These are phyloP conservation scores for Formica selysi DNA, from an alignment of 1,140 invertebrate genomes.

Conservation along the genomic window DNA sequence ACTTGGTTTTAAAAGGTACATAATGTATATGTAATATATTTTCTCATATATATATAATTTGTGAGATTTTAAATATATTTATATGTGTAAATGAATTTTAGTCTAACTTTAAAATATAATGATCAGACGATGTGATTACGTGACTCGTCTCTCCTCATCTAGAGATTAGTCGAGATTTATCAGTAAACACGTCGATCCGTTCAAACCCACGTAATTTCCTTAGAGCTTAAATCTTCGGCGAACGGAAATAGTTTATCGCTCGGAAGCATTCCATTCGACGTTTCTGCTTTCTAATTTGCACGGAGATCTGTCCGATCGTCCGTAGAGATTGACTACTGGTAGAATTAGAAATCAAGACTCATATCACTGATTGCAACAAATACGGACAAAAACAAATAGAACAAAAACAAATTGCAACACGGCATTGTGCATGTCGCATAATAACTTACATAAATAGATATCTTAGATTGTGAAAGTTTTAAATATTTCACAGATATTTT, in stretches of 20 bases:
- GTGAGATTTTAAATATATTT: conserved; percentile 18
- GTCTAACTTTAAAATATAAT: conserved; percentile 12
- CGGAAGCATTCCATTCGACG: neutral
- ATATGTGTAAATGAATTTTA: neutral
- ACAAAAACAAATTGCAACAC: neutral
- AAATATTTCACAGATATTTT: neutral
- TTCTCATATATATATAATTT: neutral
- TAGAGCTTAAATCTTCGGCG: conserved; percentile 50
- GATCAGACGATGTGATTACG: conserved; percentile 37
- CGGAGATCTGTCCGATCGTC: conserved; percentile 24
- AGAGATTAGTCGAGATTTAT: conserved; percentile 47
- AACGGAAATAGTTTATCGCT: conserved; percentile 62
- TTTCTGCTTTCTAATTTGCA: conserved; percentile 49
- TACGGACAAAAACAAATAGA: neutral
- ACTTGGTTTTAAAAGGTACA: neutral
- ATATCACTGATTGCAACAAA: neutral
- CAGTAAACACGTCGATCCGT: conserved; percentile 50
- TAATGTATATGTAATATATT: neutral
- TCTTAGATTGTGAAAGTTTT: neutral
- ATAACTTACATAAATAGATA: neutral
- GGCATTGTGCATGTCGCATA: neutral
- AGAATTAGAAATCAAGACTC: conserved; percentile 2
- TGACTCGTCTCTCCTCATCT: conserved; percentile 5
- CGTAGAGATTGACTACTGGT: conserved; percentile 55
- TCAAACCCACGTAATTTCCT: conserved; percentile 53